Conservation (phyloP, 1,140 invertebrate genomes). For the Mizuhopecten yessoensis region DNA sequence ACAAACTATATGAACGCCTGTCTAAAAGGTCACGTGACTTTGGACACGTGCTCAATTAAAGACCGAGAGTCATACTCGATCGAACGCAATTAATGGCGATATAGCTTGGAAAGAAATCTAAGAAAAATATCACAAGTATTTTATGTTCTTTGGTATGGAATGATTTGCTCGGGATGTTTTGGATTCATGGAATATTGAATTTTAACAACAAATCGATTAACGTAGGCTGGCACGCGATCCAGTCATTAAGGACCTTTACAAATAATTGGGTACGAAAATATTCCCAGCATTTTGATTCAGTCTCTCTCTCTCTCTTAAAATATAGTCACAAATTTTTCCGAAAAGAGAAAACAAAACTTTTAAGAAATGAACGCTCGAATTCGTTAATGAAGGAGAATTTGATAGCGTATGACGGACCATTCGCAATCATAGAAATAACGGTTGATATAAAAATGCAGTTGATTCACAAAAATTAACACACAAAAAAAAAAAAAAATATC, state of each 20-base stretch:
- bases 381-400: no score
- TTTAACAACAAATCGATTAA: neutral
- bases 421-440: no score
- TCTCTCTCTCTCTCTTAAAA: neutral
- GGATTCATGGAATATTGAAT: neutral
- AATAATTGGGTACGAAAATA: neutral
- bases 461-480: no score
- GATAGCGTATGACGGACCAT: no score
- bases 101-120: neutral
- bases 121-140: neutral
- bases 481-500: no score
- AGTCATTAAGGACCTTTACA: neutral
- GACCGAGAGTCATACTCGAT: neutral
- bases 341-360: no score
- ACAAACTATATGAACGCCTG: no score
- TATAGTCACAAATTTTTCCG: neutral
- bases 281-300: neutral
- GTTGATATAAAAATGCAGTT: no score
- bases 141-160: constrained; percentile 6
- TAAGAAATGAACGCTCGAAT: no score
- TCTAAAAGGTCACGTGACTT: no score
- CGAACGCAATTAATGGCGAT: neutral
- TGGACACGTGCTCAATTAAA: neutral
- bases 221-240: neutral
- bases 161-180: neutral